Percentiles rank a stretch among this genome's conserved stretches.
Evolutionary conservation across 2,113 vertebrate species (phyloP).

Genomic region (Chloropsis cyanopogon): DNA sequence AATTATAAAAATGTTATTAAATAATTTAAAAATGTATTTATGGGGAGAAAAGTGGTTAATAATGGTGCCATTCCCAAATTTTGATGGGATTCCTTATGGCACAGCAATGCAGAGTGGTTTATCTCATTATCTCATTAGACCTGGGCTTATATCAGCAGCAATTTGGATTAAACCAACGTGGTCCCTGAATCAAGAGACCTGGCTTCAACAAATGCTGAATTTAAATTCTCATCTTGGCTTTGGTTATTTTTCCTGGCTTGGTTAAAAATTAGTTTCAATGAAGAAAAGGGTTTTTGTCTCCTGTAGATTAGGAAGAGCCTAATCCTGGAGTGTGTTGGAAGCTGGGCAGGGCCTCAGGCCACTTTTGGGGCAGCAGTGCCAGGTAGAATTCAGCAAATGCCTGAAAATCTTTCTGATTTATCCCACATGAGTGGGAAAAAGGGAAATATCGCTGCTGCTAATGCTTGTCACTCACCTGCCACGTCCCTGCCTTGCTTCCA

Average conservation of each 20-base stretch:
- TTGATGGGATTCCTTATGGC: neutral
- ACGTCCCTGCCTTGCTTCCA: neutral
- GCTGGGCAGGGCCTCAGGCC: neutral
- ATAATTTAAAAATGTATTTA: neutral
- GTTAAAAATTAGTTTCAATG: neutral
- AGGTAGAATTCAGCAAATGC: neutral
- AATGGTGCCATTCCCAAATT: neutral
- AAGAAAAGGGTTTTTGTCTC: neutral
- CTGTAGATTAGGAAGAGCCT: neutral
- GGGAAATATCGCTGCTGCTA: neutral
- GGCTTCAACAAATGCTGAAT: neutral
- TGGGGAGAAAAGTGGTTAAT: neutral
- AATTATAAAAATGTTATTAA: no score
- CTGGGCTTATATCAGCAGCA: neutral
- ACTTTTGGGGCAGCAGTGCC: no score
- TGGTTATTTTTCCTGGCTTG: neutral
- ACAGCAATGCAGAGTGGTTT: neutral
- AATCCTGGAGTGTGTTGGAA: neutral
- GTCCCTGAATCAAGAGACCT: neutral
- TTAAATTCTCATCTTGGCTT: neutral
- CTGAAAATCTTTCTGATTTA: neutral
- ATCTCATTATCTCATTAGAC: neutral
- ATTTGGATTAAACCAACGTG: neutral
- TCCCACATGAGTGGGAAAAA: neutral
- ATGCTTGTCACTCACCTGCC: neutral